Evolutionary conservation across 2,888 invertebrate species (phyloP).

Genomic region (Nephrotoma appendiculata): DNA sequence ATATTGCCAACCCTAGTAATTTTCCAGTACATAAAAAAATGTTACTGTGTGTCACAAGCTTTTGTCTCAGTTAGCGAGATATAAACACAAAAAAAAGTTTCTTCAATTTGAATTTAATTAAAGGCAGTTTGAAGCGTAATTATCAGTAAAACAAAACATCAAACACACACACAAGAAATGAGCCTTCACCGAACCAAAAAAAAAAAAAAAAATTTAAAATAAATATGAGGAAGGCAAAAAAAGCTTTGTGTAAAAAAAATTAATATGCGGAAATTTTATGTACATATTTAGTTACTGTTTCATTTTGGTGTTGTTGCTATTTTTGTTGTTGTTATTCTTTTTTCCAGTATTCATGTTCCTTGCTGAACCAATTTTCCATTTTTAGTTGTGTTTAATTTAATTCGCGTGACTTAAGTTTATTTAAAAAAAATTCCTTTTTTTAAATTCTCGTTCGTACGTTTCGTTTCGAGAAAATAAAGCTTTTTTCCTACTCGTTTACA

Average conservation of each 20-base stretch:
- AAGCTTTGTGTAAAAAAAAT: background rate
- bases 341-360: background rate
- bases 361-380: background rate
- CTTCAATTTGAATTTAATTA: background rate
- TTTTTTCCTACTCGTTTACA: background rate
- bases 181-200: background rate
- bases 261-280: background rate
- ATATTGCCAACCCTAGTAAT: background rate
- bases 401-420: slow-evolving; percentile 1
- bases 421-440: background rate
- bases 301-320: background rate
- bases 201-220: background rate
- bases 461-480: background rate
- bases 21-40: background rate
- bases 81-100: background rate
- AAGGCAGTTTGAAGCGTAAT: background rate
- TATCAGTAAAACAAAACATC: background rate
- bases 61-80: background rate
- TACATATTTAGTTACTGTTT: background rate
- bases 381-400: background rate
- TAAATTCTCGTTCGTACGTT: background rate
- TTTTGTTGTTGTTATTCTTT: background rate
- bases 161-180: background rate
- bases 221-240: background rate
- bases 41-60: background rate